A percentile compares a stretch with the other conserved stretches of the same genome.
Conservation (phyloP, 2,113 vertebrate species). For the Asarcornis scutulata region DNA sequence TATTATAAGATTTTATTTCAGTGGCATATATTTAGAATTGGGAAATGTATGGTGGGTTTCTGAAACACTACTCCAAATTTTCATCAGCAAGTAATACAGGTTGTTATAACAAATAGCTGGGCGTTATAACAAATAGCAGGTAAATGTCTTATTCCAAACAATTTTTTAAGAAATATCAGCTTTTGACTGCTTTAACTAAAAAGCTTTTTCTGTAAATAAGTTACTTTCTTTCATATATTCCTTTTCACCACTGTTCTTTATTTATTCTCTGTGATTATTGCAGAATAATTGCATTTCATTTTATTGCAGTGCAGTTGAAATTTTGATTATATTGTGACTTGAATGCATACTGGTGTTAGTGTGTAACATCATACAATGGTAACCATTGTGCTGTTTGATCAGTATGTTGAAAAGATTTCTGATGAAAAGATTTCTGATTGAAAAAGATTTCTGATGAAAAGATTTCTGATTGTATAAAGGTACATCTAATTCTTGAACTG, state of each 20-base stretch:
- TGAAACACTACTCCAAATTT: neutral
- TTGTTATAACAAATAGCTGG: neutral
- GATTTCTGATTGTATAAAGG: neutral
- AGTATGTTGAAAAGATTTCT: neutral
- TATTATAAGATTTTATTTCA: neutral
- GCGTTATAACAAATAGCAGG: neutral
- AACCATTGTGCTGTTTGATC: neutral
- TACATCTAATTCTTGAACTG: neutral
- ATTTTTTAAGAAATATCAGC: neutral
- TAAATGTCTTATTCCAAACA: neutral
- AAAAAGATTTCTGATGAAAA: too few species aligned
- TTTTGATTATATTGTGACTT: neutral
- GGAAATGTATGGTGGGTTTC: neutral
- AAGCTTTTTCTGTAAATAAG: neutral
- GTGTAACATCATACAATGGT: neutral
- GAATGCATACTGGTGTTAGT: neutral
- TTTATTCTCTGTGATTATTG: neutral
- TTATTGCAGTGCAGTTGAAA: neutral
- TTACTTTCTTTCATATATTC: neutral
- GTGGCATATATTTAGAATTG: neutral
- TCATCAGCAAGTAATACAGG: neutral
- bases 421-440: neutral
- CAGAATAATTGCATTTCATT: neutral
- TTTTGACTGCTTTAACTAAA: neutral
- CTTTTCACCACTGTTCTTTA: neutral